Evolutionary conservation across 2,797 vertebrate species (phyloP).

Genomic region (Lepus oiostolus): DNA sequence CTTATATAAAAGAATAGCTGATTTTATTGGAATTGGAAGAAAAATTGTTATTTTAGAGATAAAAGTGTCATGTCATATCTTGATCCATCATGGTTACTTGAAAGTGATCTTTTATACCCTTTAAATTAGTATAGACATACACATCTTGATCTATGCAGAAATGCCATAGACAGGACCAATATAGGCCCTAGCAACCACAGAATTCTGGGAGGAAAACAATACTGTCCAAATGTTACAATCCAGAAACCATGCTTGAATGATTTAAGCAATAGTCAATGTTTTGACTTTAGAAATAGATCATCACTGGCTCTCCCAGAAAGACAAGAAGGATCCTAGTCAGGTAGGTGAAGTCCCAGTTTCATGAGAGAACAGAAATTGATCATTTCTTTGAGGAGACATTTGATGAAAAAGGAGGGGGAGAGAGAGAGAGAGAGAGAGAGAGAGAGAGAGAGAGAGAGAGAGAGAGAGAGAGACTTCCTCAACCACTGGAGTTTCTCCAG

Average conservation of each 20-base stretch:
- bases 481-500: not conserved
- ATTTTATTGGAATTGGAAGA: conserved; percentile 82
- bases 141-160: conserved; percentile 41
- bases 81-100: conserved; percentile 74
- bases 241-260: conserved; percentile 8
- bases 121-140: conserved; percentile 63
- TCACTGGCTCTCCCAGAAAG: not conserved
- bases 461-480: not conserved
- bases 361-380: not conserved
- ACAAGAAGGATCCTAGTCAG: not conserved
- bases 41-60: conserved; percentile 83
- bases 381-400: not conserved
- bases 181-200: not conserved
- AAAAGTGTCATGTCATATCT: conserved; percentile 70
- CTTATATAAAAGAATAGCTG: conserved; percentile 77
- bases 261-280: not conserved
- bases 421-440: no score
- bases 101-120: conserved; percentile 77
- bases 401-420: not conserved
- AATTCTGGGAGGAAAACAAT: conserved; percentile 52
- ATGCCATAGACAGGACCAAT: conserved; percentile 51
- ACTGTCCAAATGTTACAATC: not conserved
- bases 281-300: not conserved
- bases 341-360: not conserved
- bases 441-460: not conserved